A percentile compares a stretch with the other conserved stretches of the same genome.
phyloP scores from a whole-genome alignment of 2,113 vertebrate species.

The Crotalus tigris region DNA sequence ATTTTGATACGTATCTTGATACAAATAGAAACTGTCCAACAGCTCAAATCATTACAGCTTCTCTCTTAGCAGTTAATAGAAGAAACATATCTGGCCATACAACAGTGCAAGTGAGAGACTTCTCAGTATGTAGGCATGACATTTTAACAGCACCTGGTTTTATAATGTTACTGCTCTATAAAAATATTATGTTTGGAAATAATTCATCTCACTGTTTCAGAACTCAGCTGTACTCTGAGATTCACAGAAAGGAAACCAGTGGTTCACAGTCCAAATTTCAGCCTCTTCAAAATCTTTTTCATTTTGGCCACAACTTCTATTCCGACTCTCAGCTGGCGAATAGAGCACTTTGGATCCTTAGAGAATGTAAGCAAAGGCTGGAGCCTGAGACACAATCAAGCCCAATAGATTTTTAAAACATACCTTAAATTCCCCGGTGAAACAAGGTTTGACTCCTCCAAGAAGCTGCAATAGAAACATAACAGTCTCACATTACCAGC shows the following conservation, averaged over 20 bases:
- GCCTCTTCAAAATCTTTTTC: not conserved
- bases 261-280: not conserved
- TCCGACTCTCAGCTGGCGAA: not conserved
- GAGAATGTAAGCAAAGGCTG: not conserved
- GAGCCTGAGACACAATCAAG: not conserved
- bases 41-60: not conserved
- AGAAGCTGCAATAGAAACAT: conserved; percentile 66
- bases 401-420: not conserved
- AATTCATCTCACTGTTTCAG: not conserved
- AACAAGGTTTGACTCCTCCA: conserved; percentile 30
- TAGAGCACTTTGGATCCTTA: not conserved
- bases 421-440: conserved; percentile 57
- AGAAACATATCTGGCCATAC: not conserved
- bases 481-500: conserved; percentile 42
- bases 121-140: not conserved
- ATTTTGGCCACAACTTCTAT: not conserved
- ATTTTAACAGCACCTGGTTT: not conserved
- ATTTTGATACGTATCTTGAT: not conserved
- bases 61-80: not conserved
- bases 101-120: not conserved
- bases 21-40: not conserved
- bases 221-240: not conserved
- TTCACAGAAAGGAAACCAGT: not conserved
- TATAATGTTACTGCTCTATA: not conserved
- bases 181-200: not conserved